Evolutionary conservation across 2,113 vertebrate species (phyloP), one percentile per base, ranked within the genome.

Genomic region (Cervus canadensis): DNA sequence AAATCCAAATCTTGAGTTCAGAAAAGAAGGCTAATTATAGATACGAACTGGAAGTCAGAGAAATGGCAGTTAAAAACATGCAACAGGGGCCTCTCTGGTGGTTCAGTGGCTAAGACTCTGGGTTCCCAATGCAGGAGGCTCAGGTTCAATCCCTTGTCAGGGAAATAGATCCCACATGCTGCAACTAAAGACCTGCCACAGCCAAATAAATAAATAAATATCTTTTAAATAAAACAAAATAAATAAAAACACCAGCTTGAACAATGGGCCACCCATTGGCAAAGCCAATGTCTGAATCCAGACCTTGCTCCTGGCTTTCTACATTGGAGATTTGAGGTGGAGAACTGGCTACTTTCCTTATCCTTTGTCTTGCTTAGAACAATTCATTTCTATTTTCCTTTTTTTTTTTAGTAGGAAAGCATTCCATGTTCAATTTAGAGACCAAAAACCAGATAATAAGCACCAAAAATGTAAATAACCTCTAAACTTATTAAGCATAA

Each of bases 391-490:
- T 84, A 5, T n/a, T 89, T 85, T 85, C 45, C 45, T 93, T 92
- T 89, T 92, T 57, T 17, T n/a, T 64, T 13, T 11, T 2, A 83
- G 62, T 59, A 67, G 64, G 21, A 90, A 82, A 86, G 23, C 40
- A 79, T 89, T 74, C 89, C 19, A 33, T 92, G 43, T 79, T 85
- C 50, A 79, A 19, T 59, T 71, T 81, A 78, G 8, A 94, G 28
- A 93, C 40, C 86, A 7, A 45, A 82, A 48, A 67, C 36, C 54
- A 81, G 40, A 71, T 74, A 82, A 78, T 54, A 50, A 36, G 85
- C 7, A 89, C 30, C 43, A 40, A 89, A 88, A 97, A 52, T 85
- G 17, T 48, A 91, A 84, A 91, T 84, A 7, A 92, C 36, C 30
- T 40, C 62, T 40, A 86, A 40, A 62, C 26, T 76, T 33, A 45